Base-by-base conservation (phyloP, 1,140 invertebrate species). In the Apocrypta bakeri region DNA sequence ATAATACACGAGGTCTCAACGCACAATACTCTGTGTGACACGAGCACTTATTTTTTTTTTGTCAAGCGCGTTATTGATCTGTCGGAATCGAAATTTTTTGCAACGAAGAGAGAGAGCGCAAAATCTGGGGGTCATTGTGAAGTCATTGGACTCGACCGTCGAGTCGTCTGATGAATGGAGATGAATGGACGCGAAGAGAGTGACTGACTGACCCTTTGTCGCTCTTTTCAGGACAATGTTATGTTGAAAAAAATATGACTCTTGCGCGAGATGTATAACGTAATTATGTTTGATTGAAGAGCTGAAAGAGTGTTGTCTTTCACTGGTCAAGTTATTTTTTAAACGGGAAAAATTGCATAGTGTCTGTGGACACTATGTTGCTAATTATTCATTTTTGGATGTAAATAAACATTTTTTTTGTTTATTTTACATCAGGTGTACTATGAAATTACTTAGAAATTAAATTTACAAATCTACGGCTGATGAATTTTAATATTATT, bases 151-250 rank as follows among this genome's bases (percentile, higher is more conserved):
- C 29, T 66, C 64, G 3, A 61, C 24, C n/a, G 79, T 81, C 79
- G 66, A 56, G 33, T 75, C 25, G 64, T 6, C 72, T 75, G 37
- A 75, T 56, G 72, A 56, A 75, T 68, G 27, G 79, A 27, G 29
- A 75, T 42, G 56, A 73, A 73, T 73, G 29, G 69, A n/a, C 14
- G 14, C 11, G 42, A 61, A 48, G 24, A 48, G 24, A 42, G 17
- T 56, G 33, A 33, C 69, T 73, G 69, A 80, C 71, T 80, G 69
- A 25, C 79, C 69, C 48, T 80, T 80, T 80, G 69, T 80, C 14
- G 33, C 25, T 72, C 37, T 72, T 66, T 29, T 66, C 63, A 25
- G 0, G 63, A 1, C 9, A 3, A 25, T 27, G n/a, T 17, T 56
- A 14, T n/a, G 48, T n/a, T 56, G 48, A n/a, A 56, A 56, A 68